Percentiles rank a stretch among this genome's conserved stretches.
Evolutionary conservation across 2,888 invertebrate genomes (phyloP).

Genomic region (Caenorhabditis panamensis): DNA sequence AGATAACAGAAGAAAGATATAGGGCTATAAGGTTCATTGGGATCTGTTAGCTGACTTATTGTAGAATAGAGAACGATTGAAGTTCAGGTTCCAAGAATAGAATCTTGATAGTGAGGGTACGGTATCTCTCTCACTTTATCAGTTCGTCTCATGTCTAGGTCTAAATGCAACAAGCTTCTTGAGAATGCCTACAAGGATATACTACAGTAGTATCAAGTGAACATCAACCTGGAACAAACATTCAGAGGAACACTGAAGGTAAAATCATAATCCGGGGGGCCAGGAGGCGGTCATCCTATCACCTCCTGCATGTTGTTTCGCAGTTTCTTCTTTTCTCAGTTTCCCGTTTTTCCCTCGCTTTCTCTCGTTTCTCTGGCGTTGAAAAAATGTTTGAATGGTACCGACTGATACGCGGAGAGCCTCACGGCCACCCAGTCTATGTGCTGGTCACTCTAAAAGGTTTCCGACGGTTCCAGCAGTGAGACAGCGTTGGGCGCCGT

Average conservation of each 20-base stretch:
- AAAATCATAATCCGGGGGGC: neutral
- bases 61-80: too few species aligned
- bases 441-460: conserved; percentile 1
- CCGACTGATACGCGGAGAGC: conserved; percentile 48
- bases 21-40: too few species aligned
- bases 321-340: conserved; percentile 8
- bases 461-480: neutral
- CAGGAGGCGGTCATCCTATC: conserved; percentile 2
- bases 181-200: too few species aligned
- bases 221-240: too few species aligned
- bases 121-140: neutral
- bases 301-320: conserved; percentile 6
- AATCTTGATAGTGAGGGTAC: neutral
- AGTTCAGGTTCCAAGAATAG: too few species aligned
- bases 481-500: neutral
- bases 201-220: too few species aligned
- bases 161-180: too few species aligned
- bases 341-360: conserved; percentile 15
- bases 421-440: conserved; percentile 16
- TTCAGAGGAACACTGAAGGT: neutral
- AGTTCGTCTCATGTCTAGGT: too few species aligned
- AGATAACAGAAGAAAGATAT: neutral
- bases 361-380: conserved; percentile 21
- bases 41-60: too few species aligned
- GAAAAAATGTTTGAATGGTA: conserved; percentile 44